A percentile compares a stretch with the other conserved stretches of the same genome.
Conservation (phyloP, 2,888 invertebrate genomes). For the Strigamia crassipes region DNA sequence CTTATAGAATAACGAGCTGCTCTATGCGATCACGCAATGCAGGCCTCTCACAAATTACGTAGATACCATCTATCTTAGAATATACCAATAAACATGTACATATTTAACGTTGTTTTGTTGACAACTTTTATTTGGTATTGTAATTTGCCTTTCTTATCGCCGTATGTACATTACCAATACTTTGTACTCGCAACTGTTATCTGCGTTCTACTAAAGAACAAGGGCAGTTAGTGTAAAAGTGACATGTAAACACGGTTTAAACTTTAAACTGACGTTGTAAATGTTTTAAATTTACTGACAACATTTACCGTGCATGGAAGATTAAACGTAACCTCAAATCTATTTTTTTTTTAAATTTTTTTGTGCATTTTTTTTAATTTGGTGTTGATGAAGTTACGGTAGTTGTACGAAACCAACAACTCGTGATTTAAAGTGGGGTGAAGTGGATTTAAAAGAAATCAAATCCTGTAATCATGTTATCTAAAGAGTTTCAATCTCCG, state of each 20-base stretch:
- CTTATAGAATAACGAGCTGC: not conserved
- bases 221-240: not conserved
- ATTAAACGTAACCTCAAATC: not conserved
- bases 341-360: not conserved
- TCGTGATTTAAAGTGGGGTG: not conserved
- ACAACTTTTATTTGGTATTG: not conserved
- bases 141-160: not conserved
- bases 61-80: not conserved
- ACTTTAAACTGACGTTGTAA: not conserved
- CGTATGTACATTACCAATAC: not conserved
- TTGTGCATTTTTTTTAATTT: not conserved
- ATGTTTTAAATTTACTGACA: not conserved
- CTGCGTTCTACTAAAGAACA: not conserved
- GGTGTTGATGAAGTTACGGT: not conserved
- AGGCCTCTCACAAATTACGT: not conserved
- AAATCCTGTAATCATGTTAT: constrained; percentile 25
- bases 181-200: not conserved
- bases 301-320: not conserved
- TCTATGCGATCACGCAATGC: not conserved
- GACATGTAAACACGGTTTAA: not conserved
- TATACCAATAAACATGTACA: not conserved
- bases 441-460: constrained; percentile 18
- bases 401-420: not conserved
- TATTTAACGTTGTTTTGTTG: not conserved
- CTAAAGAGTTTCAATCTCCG: constrained; percentile 20